Percentiles rank a stretch among this genome's conserved stretches.
Conservation (phyloP, 1,140 invertebrate genomes). For the Caenorhabditis remanei region DNA sequence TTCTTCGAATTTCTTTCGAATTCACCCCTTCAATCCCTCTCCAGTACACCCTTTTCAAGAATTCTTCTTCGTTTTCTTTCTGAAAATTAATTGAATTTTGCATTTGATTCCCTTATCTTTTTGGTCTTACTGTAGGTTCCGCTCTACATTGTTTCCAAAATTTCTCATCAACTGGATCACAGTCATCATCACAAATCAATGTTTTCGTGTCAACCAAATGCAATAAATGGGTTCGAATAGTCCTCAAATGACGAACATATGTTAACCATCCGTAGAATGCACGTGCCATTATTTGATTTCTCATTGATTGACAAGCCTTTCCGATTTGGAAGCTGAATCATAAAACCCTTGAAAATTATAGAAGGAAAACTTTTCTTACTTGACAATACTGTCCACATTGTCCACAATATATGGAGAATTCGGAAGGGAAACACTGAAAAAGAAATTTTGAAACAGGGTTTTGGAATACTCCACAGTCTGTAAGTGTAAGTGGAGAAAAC, state of each 20-base stretch:
- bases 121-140: slow-evolving; percentile 66
- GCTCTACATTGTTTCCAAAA: slow-evolving; percentile 72
- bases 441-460: neutral
- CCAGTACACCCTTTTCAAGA: slow-evolving; percentile 88
- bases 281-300: slow-evolving; percentile 90
- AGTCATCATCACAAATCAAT: slow-evolving; percentile 66
- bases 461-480: neutral
- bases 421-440: slow-evolving; percentile 65
- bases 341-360: slow-evolving; percentile 36
- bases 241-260: slow-evolving; percentile 90
- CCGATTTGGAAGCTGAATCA: slow-evolving; percentile 81
- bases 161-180: slow-evolving; percentile 69
- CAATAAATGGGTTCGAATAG: slow-evolving; percentile 90
- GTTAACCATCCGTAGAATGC: slow-evolving; percentile 96
- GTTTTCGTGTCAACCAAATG: slow-evolving; percentile 84
- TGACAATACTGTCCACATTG: slow-evolving; percentile 65
- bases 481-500: too few relatives aligned
- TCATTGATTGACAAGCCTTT: slow-evolving; percentile 92
- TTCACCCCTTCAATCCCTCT: slow-evolving; percentile 83
- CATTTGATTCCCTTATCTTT: neutral
- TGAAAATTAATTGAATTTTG: slow-evolving; percentile 60
- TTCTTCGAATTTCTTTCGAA: slow-evolving; percentile 83
- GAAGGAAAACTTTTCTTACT: slow-evolving; percentile 42
- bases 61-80: slow-evolving; percentile 80
- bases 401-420: slow-evolving; percentile 63